Base-by-base conservation (phyloP, 2,888 invertebrate genomes). In the Chelonus formosanus region DNA sequence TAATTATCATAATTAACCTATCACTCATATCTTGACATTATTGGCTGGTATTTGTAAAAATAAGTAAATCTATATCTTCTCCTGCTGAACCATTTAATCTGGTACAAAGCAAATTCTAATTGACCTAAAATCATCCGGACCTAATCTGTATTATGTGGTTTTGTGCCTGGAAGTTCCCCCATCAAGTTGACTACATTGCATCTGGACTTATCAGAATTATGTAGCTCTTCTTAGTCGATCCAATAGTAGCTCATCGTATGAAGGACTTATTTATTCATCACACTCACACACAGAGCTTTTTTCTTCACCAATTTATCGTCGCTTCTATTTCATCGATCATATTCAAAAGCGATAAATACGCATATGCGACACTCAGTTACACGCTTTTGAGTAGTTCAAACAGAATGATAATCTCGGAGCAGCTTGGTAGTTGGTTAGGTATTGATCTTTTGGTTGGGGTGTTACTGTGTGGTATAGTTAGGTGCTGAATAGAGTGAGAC, bases 401-500 rank as follows among this genome's bases (percentile, higher is more conserved):
- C 76, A 75, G 77, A 80, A 80, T 80, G 79, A 80, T 80, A 80
- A 80, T 80, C 78, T 80, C 76, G 73, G 74, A 78, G 77, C 78
- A 78, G 80, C 78, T 78, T 78, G 79, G 79, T 78, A 78, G 79
- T 79, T 79, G 78, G 80, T 78, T 74, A 67, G 74, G 80, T 80
- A 80, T 80, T 80, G 80, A 80, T 80, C 80, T 80, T 80, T 76
- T 79, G 79, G 79, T 77, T 72, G 76, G 69, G 77, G 78, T 80
- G 80, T 80, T 80, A 80, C 80, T 74, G 80, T 78, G 78, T 78
- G 76, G 77, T 80, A 78, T 78, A 76, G 76, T 75, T 75, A 75
- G 75, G 76, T 77, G 77, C 65, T 63, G 59, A 10, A 32, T 60
- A 60, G 31, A 60, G 40, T 50, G 59, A 58, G 47, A 50, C 36